Base-by-base conservation (phyloP, 2,797 vertebrate genomes). In the Perodicticus potto region DNA sequence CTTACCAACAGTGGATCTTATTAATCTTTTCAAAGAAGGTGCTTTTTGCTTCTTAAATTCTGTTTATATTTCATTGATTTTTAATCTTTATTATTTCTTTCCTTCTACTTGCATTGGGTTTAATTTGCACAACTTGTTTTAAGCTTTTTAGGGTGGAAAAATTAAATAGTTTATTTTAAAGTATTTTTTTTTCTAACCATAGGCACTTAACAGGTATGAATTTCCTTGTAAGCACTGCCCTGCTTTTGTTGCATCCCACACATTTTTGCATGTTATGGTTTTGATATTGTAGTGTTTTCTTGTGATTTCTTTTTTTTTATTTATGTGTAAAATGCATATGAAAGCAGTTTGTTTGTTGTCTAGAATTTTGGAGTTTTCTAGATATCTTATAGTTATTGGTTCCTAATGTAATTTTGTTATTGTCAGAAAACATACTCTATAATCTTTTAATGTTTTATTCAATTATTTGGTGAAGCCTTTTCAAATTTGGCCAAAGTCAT, bases 41-140 rank as follows among this genome's bases (percentile, higher is more conserved):
- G 57, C 13, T 78, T 89, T 83, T 69, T 16, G 2, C 63, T 72
- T 96, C 55, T 91, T 81, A 92, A 73, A 65, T 81, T 86, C 40
- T 61, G 17, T 81, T 91, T 57, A 19, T 76, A 73, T 74, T 83
- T 95, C 23, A 49, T 69, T 94, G 34, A 53, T 89, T 84, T 93
- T 34, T 93, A 76, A 80, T 86, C 8, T 86, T 93, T 89, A 29
- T 70, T 80, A 80, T 93, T 95, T 93, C 13, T 12, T 91, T 89
- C 19, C 27, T n/a, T 93, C 29, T 82, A 55, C 6, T 65, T 34
- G 73, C 29, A 77, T 82, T 74, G 67, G 20, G 29, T 96, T 87
- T 94, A 81, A 72, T 80, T 94, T 89, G 49, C 14, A 85, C 8
- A 63, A 17, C 16, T 77, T 83, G 25, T 78, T 84, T 11, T 91